Conservation (phyloP, 2,797 vertebrate species). For the Balearica regulorum region DNA sequence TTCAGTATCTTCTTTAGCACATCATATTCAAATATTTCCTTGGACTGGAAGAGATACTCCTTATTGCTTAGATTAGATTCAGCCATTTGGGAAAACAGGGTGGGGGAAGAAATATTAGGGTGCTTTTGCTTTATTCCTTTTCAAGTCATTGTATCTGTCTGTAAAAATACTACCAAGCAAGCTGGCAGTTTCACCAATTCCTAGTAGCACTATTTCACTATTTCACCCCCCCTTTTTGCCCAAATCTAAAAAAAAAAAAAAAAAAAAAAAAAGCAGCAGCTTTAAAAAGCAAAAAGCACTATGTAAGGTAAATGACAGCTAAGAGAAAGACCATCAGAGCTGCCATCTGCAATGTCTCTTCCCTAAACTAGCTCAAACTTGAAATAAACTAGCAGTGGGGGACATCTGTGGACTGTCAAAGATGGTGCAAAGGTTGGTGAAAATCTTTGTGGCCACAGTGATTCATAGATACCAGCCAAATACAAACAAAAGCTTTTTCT, state of each 20-base stretch:
- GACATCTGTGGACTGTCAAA: not conserved
- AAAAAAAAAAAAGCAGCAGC: not conserved
- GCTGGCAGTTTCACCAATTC: not conserved
- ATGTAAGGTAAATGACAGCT: not conserved
- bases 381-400: not conserved
- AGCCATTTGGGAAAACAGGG: not conserved
- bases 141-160: not conserved
- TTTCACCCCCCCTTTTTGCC: not conserved
- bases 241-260: not conserved
- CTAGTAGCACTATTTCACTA: not conserved
- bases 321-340: not conserved
- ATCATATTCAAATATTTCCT: not conserved
- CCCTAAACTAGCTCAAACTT: not conserved
- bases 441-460: conserved; percentile 4
- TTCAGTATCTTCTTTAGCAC: not conserved
- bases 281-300: not conserved
- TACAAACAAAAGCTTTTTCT: conserved; percentile 24
- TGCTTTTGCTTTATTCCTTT: not conserved
- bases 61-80: not conserved
- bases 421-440: conserved; percentile 10
- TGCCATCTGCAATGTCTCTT: not conserved
- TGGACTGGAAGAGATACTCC: not conserved
- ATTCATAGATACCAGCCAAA: conserved; percentile 7
- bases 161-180: not conserved
- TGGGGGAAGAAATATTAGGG: not conserved